Evolutionary conservation across 1,140 invertebrate species (phyloP).

Genomic region (Homalodisca vitripennis): DNA sequence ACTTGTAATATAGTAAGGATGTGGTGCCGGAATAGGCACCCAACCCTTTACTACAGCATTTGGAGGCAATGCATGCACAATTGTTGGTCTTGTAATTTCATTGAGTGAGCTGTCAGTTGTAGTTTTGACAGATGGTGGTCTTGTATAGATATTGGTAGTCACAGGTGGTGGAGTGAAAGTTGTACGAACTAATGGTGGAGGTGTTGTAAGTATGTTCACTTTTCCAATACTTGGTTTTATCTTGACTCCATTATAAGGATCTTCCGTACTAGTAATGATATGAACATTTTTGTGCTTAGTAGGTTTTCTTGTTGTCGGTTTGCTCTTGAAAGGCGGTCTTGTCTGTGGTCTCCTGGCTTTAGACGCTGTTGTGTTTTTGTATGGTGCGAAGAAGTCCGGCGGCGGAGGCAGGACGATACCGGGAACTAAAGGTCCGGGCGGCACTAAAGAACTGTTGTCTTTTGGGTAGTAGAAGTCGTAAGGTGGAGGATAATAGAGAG

Average conservation of each 20-base stretch:
- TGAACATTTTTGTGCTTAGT: constrained; percentile 38
- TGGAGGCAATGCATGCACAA: constrained; percentile 26
- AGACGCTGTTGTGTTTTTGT: constrained; percentile 49
- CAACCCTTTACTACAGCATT: constrained; percentile 37
- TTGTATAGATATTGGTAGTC: constrained; percentile 17
- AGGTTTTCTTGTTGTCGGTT: constrained; percentile 43
- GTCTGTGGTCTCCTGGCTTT: constrained; percentile 35
- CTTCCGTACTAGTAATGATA: constrained; percentile 27
- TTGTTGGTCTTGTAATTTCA: constrained; percentile 32
- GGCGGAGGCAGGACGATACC: constrained; percentile 85
- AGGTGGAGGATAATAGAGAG: constrained; percentile 84
- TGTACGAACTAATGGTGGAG: constrained; percentile 21
- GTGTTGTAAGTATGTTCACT: constrained; percentile 13
- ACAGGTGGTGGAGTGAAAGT: constrained; percentile 38
- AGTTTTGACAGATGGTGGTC: constrained; percentile 29
- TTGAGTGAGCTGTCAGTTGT: constrained; percentile 34
- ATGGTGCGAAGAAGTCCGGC: constrained; percentile 75
- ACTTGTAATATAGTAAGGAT: constrained; percentile 41
- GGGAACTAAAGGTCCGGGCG: constrained; percentile 81
- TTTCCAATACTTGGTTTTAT: constrained; percentile 12
- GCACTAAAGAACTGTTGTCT: constrained; percentile 73
- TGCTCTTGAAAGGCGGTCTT: constrained; percentile 45
- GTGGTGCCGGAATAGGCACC: constrained; percentile 42
- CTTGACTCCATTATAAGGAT: neutral
- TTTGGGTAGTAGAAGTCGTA: constrained; percentile 82